phyloP scores from a whole-genome alignment of 2,113 vertebrate genomes.

The Cygnus buccinator region DNA sequence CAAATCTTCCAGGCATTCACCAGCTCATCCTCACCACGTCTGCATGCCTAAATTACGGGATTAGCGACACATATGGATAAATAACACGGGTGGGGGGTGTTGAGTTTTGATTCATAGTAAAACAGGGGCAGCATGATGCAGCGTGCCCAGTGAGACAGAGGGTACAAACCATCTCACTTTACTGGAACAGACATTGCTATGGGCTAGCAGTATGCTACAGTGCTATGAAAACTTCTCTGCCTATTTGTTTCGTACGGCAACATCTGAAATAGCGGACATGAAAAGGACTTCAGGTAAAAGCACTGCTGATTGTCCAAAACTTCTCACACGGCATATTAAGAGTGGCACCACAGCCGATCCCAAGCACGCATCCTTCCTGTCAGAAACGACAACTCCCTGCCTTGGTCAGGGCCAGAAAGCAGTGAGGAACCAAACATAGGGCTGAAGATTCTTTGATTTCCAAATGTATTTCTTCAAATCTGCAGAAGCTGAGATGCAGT shows the following conservation, averaged over 20 bases:
- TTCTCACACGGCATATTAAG: not conserved
- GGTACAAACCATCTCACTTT: not conserved
- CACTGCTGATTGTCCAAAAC: not conserved
- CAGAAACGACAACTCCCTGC: not conserved
- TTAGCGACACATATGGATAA: not conserved
- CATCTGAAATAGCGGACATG: not conserved
- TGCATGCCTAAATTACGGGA: not conserved
- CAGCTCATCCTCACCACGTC: too few relatives aligned
- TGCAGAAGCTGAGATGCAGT: not conserved
- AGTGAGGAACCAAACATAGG: not conserved
- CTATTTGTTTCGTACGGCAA: not conserved
- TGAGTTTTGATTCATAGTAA: not conserved
- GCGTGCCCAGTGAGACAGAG: accelerated
- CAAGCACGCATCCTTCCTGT: not conserved
- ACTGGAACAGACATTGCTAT: not conserved
- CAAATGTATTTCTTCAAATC: not conserved
- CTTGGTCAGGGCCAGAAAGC: not conserved
- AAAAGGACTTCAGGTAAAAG: not conserved
- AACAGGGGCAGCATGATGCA: not conserved
- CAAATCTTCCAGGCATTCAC: not conserved
- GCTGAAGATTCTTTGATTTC: not conserved
- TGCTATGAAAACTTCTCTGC: not conserved
- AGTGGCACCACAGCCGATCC: not conserved
- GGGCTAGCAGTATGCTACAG: not conserved
- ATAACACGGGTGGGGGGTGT: too few relatives aligned